phyloP scores from a whole-genome alignment of 2,888 invertebrate genomes.

The Diadegma fenestrale region DNA sequence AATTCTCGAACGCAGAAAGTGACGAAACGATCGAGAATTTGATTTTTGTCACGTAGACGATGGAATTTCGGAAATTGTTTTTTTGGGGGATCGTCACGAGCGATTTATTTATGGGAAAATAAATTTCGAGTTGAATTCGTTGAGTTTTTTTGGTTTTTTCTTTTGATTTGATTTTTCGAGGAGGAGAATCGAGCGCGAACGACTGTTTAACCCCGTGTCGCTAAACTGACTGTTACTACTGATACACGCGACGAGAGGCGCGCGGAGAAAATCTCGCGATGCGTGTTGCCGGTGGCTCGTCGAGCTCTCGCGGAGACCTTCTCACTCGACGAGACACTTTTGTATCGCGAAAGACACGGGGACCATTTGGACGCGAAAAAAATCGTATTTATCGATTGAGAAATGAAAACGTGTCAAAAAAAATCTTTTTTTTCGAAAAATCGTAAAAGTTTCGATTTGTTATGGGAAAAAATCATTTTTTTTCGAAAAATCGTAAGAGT shows the following conservation, averaged over 20 bases:
- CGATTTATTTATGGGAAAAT: background rate
- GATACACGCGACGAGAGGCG: constrained; percentile 73
- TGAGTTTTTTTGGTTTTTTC: background rate
- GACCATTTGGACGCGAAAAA: constrained; percentile 1
- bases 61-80: background rate
- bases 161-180: constrained; percentile 2
- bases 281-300: constrained; percentile 65
- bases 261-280: constrained; percentile 72
- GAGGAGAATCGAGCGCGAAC: constrained; percentile 72
- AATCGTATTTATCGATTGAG: background rate
- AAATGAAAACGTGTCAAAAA: background rate
- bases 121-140: background rate
- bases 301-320: constrained; percentile 51
- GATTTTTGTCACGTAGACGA: background rate
- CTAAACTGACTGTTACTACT: constrained; percentile 78
- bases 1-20: background rate
- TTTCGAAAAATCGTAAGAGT: too few species aligned
- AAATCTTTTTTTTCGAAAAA: too few species aligned
- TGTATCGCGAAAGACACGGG: constrained; percentile 14
- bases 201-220: constrained; percentile 80
- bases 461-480: background rate
- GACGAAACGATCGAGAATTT: background rate
- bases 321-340: background rate
- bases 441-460: background rate
- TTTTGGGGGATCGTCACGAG: background rate